Conservation (phyloP, 2,888 invertebrate genomes). For the Hydriomena furcata region DNA sequence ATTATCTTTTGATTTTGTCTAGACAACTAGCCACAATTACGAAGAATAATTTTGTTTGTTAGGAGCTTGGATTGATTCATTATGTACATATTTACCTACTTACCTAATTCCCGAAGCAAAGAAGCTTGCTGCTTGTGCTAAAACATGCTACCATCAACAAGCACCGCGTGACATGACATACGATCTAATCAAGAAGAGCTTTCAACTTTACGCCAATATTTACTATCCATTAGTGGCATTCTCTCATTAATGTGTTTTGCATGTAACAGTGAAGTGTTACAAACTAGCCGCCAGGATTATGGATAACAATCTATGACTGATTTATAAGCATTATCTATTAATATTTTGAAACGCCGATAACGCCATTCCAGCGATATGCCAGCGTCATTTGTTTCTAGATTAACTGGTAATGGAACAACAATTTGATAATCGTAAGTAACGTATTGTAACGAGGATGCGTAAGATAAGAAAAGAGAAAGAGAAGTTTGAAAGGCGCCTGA, state of each 20-base stretch:
- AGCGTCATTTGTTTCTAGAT: slow-evolving; percentile 31
- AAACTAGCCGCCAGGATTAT: slow-evolving; percentile 25
- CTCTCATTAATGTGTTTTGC: slow-evolving; percentile 63
- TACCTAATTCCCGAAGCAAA: no score
- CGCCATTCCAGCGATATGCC: slow-evolving; percentile 28
- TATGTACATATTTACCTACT: no score
- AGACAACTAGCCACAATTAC: no score
- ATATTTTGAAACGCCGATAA: slow-evolving; percentile 37
- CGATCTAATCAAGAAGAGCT: slow-evolving; percentile 20
- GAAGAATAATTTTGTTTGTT: no score
- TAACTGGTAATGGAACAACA: slow-evolving; percentile 35
- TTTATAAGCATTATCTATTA: slow-evolving; percentile 38
- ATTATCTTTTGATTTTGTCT: no score
- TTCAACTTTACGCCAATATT: slow-evolving; percentile 52
- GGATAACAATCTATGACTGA: slow-evolving; percentile 34
- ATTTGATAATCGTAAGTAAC: slow-evolving; percentile 30
- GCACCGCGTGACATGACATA: no score
- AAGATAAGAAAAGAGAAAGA: no score
- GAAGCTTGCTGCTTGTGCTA: no score
- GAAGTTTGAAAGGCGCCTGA: no score
- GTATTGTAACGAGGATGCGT: no score
- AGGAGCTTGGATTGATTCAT: no score
- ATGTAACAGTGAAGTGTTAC: slow-evolving; percentile 46
- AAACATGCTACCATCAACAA: no score
- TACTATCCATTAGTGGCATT: slow-evolving; percentile 60